phyloP scores from a whole-genome alignment of 1,140 invertebrate species.

The Araneus ventricosus region DNA sequence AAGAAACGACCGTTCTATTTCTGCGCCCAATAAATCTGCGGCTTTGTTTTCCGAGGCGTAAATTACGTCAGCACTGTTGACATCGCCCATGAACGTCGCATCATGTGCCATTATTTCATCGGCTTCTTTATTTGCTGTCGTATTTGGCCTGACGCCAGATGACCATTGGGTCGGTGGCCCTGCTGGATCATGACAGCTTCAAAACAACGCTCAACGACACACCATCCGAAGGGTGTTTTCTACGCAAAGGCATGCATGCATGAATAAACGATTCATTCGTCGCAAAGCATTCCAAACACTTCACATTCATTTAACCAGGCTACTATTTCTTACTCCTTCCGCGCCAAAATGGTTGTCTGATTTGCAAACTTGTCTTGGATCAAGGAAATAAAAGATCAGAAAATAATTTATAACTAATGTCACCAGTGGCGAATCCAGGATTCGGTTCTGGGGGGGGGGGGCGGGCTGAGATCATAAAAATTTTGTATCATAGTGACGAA shows the following conservation, averaged over 20 bases:
- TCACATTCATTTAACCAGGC: too few species aligned
- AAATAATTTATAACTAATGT: too few species aligned
- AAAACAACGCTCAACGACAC: neutral
- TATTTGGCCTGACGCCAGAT: neutral
- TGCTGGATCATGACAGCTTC: neutral
- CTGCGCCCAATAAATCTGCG: slow-evolving; percentile 22
- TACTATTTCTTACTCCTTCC: too few species aligned
- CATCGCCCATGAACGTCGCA: slow-evolving; percentile 16
- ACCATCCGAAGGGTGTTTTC: neutral
- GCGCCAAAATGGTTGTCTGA: too few species aligned
- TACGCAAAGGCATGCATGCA: neutral
- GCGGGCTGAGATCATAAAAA: too few species aligned
- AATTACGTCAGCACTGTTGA: slow-evolving; percentile 34
- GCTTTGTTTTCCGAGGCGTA: slow-evolving; percentile 43
- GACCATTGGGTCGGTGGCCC: slow-evolving; percentile 37
- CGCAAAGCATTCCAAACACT: too few species aligned
- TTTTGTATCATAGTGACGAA: too few species aligned
- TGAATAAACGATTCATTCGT: too few species aligned
- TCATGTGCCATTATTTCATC: slow-evolving; percentile 27
- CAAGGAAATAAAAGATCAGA: too few species aligned
- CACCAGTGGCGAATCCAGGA: too few species aligned
- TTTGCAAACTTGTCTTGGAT: too few species aligned
- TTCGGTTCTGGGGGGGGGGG: too few species aligned
- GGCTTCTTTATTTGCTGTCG: slow-evolving; percentile 24
- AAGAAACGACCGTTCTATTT: slow-evolving; percentile 56